Conservation (phyloP, 1,140 invertebrate species). For the Polyergus mexicanus region DNA sequence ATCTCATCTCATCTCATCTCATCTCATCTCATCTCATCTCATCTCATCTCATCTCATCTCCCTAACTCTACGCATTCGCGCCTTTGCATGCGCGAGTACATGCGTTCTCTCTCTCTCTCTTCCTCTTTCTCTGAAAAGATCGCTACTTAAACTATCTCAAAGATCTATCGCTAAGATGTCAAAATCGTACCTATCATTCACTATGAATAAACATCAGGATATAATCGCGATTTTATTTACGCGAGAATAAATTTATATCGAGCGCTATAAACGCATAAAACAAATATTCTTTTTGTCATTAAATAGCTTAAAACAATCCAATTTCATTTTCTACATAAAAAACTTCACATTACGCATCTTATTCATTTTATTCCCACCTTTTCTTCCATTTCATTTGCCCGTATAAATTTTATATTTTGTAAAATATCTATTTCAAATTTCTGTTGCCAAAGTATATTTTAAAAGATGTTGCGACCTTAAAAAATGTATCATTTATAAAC, state of each 20-base stretch:
- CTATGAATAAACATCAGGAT: slow-evolving; percentile 1
- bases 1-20: slow-evolving; percentile 15
- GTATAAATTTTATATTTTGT: too few relatives aligned
- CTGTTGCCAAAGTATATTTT: background rate
- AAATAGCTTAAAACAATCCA: too few relatives aligned
- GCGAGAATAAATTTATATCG: too few relatives aligned
- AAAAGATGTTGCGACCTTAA: background rate
- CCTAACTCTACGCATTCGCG: background rate
- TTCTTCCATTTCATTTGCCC: too few relatives aligned
- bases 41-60: background rate
- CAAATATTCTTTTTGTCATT: too few relatives aligned
- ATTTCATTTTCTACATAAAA: too few relatives aligned
- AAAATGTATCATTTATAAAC: background rate
- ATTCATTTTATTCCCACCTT: too few relatives aligned
- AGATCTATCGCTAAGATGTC: too few relatives aligned
- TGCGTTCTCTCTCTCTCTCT: too few relatives aligned
- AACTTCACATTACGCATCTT: too few relatives aligned
- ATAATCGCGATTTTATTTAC: too few relatives aligned
- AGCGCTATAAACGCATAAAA: too few relatives aligned
- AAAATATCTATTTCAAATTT: background rate
- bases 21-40: slow-evolving; percentile 2
- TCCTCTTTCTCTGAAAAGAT: background rate
- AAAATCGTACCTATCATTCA: background rate
- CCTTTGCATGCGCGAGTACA: slow-evolving; percentile 5
- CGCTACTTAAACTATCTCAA: background rate